A percentile compares a stretch with the other conserved stretches of the same genome.
phyloP scores from a whole-genome alignment of 2,113 vertebrate species.

The Otis tarda region DNA sequence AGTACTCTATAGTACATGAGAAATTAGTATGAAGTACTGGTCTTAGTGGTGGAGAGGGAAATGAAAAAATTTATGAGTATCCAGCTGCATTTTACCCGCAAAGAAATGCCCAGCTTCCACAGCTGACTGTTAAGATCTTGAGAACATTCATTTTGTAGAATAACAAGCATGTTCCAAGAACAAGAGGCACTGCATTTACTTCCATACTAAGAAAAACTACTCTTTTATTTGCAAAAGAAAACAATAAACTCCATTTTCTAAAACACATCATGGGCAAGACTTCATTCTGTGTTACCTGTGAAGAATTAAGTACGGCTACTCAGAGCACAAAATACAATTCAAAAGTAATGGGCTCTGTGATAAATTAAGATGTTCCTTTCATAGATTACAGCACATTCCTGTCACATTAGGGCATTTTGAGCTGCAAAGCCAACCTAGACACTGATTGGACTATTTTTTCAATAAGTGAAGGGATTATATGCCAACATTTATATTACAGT shows the following conservation, averaged over 20 bases:
- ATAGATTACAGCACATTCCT: constrained; percentile 26
- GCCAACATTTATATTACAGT: constrained; percentile 22
- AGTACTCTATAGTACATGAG: background rate
- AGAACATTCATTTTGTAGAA: background rate
- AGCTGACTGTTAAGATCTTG: background rate
- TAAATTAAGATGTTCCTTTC: constrained; percentile 53
- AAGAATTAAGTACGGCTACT: constrained; percentile 37
- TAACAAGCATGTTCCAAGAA: background rate
- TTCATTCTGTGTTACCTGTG: constrained; percentile 24
- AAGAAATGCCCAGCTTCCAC: background rate
- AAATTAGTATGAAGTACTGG: background rate
- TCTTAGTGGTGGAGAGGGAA: background rate
- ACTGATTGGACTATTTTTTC: constrained; percentile 30
- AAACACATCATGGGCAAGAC: background rate
- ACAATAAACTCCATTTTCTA: background rate
- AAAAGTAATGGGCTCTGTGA: constrained; percentile 60
- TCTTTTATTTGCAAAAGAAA: background rate
- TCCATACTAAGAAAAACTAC: background rate
- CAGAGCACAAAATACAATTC: constrained; percentile 59
- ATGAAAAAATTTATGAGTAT: background rate
- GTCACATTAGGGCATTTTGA: constrained; percentile 42
- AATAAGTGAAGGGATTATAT: constrained; percentile 8
- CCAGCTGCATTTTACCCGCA: background rate
- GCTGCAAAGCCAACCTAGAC: constrained; percentile 9
- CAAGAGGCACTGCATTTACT: background rate